Conservation (phyloP, 2,797 vertebrate genomes). For the Amazona ochrocephala region DNA sequence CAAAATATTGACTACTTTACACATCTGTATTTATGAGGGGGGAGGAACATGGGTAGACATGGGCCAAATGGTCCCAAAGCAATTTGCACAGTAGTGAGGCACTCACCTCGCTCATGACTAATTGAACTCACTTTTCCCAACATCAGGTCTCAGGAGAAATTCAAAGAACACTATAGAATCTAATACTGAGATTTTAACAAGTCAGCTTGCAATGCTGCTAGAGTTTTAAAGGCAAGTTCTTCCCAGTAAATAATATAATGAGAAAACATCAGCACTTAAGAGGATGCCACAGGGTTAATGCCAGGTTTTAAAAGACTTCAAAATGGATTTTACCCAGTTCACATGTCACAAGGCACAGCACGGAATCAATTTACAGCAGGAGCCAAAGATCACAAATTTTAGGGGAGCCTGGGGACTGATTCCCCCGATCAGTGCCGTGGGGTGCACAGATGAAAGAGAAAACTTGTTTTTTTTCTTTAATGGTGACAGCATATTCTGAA, state of each 20-base stretch:
- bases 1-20: conserved; percentile 50
- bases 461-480: conserved; percentile 73
- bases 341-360: conserved; percentile 72
- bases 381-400: conserved; percentile 83
- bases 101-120: conserved; percentile 61
- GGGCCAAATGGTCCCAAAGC: conserved; percentile 62
- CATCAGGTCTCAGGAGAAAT: conserved; percentile 47
- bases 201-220: not conserved
- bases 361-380: conserved; percentile 78
- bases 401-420: conserved; percentile 77
- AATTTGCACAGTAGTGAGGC: conserved; percentile 67
- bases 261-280: conserved; percentile 56
- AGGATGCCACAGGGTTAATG: conserved; percentile 70
- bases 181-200: conserved; percentile 52
- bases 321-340: conserved; percentile 63
- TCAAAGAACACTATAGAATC: conserved; percentile 7
- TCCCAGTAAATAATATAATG: conserved; percentile 55
- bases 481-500: conserved; percentile 72
- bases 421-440: conserved; percentile 65
- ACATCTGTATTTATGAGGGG: conserved; percentile 51
- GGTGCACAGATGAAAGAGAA: conserved; percentile 73
- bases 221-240: conserved; percentile 45
- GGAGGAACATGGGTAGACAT: conserved; percentile 29
- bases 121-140: conserved; percentile 61
- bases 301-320: conserved; percentile 70